Evolutionary conservation across 2,113 vertebrate genomes (phyloP).

Genomic region (Oreochromis aureus): DNA sequence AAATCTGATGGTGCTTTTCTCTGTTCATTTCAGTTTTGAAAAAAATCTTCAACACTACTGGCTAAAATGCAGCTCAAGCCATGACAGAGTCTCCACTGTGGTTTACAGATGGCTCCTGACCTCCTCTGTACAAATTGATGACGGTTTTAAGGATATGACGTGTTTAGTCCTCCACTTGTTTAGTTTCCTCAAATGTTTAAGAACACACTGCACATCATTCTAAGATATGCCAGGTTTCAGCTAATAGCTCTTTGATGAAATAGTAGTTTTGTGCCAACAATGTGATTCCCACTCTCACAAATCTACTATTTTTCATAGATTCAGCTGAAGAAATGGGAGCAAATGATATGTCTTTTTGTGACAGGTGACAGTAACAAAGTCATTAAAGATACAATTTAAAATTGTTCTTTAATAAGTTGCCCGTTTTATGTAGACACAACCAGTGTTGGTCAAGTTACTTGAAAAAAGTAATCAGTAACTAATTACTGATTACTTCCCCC

Average conservation of each 20-base stretch:
- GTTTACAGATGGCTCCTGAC: not conserved
- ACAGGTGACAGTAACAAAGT: not conserved
- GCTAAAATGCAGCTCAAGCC: not conserved
- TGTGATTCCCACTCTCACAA: not conserved
- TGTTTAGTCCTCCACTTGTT: not conserved
- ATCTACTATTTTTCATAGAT: not conserved
- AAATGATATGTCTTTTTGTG: not conserved
- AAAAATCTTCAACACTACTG: not conserved
- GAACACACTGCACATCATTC: not conserved
- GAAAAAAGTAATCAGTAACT: too few relatives aligned
- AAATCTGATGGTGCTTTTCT: not conserved
- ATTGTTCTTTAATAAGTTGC: not conserved
- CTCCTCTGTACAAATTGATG: not conserved
- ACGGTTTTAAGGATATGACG: not conserved
- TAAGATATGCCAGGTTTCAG: not conserved
- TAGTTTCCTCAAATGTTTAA: not conserved
- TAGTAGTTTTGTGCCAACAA: not conserved
- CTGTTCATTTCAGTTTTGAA: not conserved
- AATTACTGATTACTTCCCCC: too few relatives aligned
- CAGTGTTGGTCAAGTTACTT: too few relatives aligned
- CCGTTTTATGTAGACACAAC: not conserved
- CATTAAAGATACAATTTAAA: not conserved
- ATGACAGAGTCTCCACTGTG: not conserved
- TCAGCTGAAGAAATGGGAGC: not conserved
- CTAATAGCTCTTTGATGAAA: not conserved